Evolutionary conservation across 2,797 vertebrate genomes (phyloP).

Genomic region (Hydrolagus colliei): DNA sequence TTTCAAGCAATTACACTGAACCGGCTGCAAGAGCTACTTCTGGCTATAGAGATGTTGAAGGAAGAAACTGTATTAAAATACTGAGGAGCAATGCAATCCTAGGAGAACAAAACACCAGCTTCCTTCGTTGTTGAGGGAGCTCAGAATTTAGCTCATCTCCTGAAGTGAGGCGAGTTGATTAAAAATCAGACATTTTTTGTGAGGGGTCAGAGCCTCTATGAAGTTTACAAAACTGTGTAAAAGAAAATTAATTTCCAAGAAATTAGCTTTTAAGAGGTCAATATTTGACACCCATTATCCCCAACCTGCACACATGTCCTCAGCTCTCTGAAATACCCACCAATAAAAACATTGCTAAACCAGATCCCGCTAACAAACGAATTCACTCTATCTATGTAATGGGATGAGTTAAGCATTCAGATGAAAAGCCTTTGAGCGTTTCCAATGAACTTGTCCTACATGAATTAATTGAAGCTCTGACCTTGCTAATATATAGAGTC

Average conservation of each 20-base stretch:
- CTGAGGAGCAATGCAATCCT: background rate
- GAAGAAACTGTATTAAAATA: too few relatives aligned
- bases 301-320: background rate
- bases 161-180: background rate
- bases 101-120: background rate
- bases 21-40: too few relatives aligned
- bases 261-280: background rate
- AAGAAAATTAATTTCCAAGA: background rate
- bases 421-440: background rate
- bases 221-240: background rate
- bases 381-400: background rate
- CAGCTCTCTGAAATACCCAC: background rate
- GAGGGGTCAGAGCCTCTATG: background rate
- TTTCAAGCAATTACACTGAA: too few relatives aligned
- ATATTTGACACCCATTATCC: background rate
- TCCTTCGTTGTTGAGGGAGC: background rate
- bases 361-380: background rate
- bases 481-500: too few relatives aligned
- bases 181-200: background rate
- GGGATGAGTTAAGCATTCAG: background rate
- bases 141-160: background rate
- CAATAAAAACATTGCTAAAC: background rate
- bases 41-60: too few relatives aligned
- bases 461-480: background rate
- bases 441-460: background rate